phyloP scores from a whole-genome alignment of 1,140 invertebrate species.

The Atta colombica region DNA sequence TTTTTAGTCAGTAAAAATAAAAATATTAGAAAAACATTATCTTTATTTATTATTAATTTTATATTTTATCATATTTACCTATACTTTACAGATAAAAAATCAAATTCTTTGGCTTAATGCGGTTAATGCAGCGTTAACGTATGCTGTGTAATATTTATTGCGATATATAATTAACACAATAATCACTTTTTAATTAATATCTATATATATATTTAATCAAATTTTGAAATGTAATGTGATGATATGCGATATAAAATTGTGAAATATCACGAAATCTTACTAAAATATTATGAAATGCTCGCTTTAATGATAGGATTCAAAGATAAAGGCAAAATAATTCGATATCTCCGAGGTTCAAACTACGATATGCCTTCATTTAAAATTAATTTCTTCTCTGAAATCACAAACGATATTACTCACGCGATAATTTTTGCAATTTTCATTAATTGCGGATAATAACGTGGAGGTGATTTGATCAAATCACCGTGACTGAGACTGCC shows the following conservation, averaged over 20 bases:
- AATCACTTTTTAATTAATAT: constrained; percentile 14
- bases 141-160: not conserved
- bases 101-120: no score
- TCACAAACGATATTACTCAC: constrained; percentile 34
- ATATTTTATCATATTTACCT: not conserved
- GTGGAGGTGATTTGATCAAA: constrained; percentile 67
- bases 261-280: not conserved
- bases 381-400: constrained; percentile 28
- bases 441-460: constrained; percentile 67
- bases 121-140: not conserved
- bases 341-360: not conserved
- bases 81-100: constrained; percentile 5
- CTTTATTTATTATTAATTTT: not conserved
- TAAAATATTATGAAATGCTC: not conserved
- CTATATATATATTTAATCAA: not conserved
- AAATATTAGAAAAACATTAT: constrained; percentile 5
- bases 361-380: constrained; percentile 18
- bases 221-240: not conserved
- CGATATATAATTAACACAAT: not conserved
- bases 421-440: constrained; percentile 59
- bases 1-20: not conserved
- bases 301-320: not conserved
- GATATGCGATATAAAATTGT: constrained; percentile 9
- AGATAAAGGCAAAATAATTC: constrained; percentile 13
- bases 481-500: constrained; percentile 68